Percentiles rank a stretch among this genome's conserved stretches.
phyloP scores from a whole-genome alignment of 2,888 invertebrate genomes.

The Melinaea marsaeus region DNA sequence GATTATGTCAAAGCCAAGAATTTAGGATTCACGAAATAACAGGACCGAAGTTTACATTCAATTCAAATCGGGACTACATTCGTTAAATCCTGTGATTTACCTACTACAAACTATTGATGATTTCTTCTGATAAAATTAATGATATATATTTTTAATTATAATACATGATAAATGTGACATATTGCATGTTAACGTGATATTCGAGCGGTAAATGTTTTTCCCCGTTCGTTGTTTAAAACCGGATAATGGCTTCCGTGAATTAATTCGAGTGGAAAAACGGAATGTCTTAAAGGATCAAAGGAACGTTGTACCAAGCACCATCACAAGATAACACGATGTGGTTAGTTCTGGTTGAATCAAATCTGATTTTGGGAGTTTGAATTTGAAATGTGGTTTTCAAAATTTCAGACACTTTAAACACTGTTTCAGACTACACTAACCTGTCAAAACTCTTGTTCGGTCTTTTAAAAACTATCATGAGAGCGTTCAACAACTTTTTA shows the following conservation, averaged over 20 bases:
- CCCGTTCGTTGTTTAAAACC: too few relatives aligned
- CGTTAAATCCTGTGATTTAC: conserved; percentile 19
- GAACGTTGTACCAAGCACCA: conserved; percentile 27
- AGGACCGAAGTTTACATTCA: conserved; percentile 19
- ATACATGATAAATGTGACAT: too few relatives aligned
- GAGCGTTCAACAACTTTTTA: neutral
- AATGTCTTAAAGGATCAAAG: conserved; percentile 13
- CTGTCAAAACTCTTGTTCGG: conserved; percentile 2
- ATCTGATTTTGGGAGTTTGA: neutral
- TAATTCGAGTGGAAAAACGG: neutral
- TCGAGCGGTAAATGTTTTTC: too few relatives aligned
- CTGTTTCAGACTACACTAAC: neutral
- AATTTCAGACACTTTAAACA: conserved; percentile 2
- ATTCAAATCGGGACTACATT: conserved; percentile 18
- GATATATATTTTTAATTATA: neutral
- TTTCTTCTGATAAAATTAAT: too few relatives aligned
- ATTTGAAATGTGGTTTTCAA: conserved; percentile 1
- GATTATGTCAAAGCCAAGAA: conserved; percentile 24
- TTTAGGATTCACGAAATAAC: conserved; percentile 21
- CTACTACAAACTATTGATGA: neutral
- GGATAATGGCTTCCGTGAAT: too few relatives aligned
- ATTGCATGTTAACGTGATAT: too few relatives aligned
- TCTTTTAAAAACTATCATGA: neutral
- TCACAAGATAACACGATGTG: conserved; percentile 22
- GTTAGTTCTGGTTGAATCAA: conserved; percentile 10